Percentiles rank a stretch among this genome's conserved stretches.
These are phyloP conservation scores for Pedicia rivosa DNA, from an alignment of 2,888 invertebrate genomes.

Conservation along the genomic window DNA sequence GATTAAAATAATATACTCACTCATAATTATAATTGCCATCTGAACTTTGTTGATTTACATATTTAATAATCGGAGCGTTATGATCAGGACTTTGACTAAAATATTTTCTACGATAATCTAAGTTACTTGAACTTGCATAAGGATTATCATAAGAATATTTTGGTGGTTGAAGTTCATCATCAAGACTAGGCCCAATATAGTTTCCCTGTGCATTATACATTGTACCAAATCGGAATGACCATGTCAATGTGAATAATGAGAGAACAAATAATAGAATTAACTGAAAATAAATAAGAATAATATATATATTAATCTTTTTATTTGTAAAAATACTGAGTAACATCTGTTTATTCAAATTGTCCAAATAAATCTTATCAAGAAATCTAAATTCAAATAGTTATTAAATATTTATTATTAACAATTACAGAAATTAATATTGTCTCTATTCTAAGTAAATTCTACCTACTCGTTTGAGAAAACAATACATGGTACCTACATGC, in stretches of 20 bases:
- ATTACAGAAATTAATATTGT: too few species aligned
- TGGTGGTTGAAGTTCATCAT: background rate
- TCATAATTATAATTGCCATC: constrained; percentile 9
- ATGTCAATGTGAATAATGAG: background rate
- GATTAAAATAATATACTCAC: constrained; percentile 2
- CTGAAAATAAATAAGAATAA: background rate
- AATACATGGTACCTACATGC: too few species aligned
- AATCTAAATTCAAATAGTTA: too few species aligned
- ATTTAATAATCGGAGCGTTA: constrained; percentile 8
- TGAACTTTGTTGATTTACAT: constrained; percentile 4
- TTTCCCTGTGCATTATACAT: background rate
- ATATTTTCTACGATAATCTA: constrained; percentile 1
- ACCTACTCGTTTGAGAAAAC: too few species aligned
- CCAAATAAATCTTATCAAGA: too few species aligned
- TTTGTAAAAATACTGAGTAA: too few species aligned
- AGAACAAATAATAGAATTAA: constrained; percentile 1
- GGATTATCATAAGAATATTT: constrained; percentile 1
- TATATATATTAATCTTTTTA: background rate
- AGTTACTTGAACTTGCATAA: background rate
- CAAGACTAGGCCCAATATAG: background rate
- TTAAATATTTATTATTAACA: too few species aligned
- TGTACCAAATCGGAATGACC: background rate
- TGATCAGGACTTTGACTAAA: constrained; percentile 9
- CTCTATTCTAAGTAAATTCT: too few species aligned
- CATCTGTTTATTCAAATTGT: too few species aligned